Percentiles rank a stretch among this genome's conserved stretches.
Evolutionary conservation across 2,113 vertebrate genomes (phyloP).

Genomic region (Pleuronectes platessa): DNA sequence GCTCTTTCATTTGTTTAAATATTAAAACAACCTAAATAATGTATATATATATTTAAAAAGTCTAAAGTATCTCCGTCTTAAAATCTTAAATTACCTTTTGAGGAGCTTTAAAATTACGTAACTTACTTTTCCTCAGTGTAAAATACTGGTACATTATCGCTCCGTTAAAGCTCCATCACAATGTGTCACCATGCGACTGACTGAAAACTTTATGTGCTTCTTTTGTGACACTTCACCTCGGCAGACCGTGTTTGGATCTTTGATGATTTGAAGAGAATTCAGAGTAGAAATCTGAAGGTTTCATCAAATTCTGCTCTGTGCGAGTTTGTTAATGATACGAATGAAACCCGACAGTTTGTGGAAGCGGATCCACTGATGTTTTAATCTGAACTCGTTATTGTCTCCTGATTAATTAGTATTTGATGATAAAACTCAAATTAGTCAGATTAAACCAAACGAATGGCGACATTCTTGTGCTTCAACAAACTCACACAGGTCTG

Average conservation of each 20-base stretch:
- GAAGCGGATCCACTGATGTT: not conserved
- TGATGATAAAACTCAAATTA: not conserved
- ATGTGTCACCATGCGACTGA: no score
- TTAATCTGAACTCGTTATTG: not conserved
- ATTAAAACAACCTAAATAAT: no score
- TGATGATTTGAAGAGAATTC: not conserved
- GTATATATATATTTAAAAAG: no score
- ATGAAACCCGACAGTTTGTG: not conserved
- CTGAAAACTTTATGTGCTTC: not conserved
- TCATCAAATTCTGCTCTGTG: not conserved
- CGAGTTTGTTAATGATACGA: not conserved
- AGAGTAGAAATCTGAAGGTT: not conserved
- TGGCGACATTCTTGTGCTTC: not conserved
- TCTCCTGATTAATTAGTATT: not conserved
- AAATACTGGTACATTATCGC: not conserved
- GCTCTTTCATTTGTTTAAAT: no score
- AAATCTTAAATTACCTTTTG: not conserved
- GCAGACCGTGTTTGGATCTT: not conserved
- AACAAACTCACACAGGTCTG: not conserved
- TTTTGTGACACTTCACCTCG: not conserved
- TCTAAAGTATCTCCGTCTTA: not conserved
- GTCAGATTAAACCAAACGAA: not conserved
- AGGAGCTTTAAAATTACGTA: not conserved
- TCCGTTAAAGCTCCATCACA: not conserved
- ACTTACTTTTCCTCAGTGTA: not conserved